Percentiles rank a stretch among this genome's conserved stretches.
These are phyloP conservation scores for Cydia splendana DNA, from an alignment of 1,140 invertebrate species.

Conservation along the genomic window DNA sequence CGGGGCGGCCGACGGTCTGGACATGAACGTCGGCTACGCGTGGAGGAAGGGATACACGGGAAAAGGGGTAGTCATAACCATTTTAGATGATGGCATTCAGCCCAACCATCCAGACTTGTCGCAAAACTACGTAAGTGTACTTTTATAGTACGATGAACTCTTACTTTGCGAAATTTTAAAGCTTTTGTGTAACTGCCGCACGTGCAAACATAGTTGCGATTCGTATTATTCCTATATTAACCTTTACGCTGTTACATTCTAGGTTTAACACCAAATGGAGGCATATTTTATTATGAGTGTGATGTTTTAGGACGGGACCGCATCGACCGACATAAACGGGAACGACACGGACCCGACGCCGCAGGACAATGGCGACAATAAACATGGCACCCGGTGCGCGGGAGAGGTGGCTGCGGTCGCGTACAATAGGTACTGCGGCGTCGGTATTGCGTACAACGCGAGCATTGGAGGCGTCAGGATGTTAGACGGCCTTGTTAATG, in stretches of 20 bases:
- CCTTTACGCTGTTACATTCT: constrained; percentile 10
- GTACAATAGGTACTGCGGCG: constrained; percentile 95
- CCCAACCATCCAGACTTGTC: constrained; percentile 95
- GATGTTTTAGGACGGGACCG: constrained; percentile 88
- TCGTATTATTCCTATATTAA: constrained; percentile 13
- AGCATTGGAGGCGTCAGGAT: constrained; percentile 96
- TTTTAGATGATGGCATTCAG: constrained; percentile 97
- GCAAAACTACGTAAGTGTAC: constrained; percentile 89
- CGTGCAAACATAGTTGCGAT: constrained; percentile 6
- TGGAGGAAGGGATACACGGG: constrained; percentile 97
- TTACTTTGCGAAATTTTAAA: constrained; percentile 6
- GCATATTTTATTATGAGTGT: constrained; percentile 33
- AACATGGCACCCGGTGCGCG: constrained; percentile 95
- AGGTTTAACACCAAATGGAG: not conserved
- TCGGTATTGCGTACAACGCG: constrained; percentile 96
- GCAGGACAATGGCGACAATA: constrained; percentile 95
- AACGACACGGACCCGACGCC: constrained; percentile 98
- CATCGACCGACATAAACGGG: constrained; percentile 98
- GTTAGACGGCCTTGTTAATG: constrained; percentile 97
- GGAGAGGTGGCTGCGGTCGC: constrained; percentile 96
- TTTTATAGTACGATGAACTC: constrained; percentile 2
- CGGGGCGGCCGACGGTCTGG: constrained; percentile 92
- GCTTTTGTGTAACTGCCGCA: not conserved
- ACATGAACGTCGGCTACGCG: constrained; percentile 97
- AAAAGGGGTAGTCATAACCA: constrained; percentile 96